Evolutionary conservation across 2,888 invertebrate genomes (phyloP), one percentile per base, ranked within the genome.

Genomic region (Malachius bipustulatus): DNA sequence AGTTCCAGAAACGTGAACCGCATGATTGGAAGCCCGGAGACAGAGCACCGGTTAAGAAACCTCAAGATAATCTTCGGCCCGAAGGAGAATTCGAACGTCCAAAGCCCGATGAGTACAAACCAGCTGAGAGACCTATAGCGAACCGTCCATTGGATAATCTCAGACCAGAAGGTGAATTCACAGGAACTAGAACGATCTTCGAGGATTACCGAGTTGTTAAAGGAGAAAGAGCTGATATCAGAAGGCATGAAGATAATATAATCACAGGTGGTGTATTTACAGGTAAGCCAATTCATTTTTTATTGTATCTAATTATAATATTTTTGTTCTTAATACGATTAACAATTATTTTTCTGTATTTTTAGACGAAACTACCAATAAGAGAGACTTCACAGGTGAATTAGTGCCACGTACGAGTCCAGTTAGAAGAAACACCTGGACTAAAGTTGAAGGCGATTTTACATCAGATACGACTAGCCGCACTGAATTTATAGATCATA

Each of bases 371-470:
- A 82, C 82, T 38, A 82, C 82, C 33, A 69, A 72, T 34, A 74
- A 75, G 48, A 62, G 70, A 40, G 79, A 77, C 54, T 82, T 75
- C 57, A 78, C 77, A 43, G 73, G 75, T n/a, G 71, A 74, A 56
- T 66, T 71, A 44, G 67, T 70, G 3, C 76, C 77, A 53, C 67
- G 76, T 49, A 69, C 75, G 28, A 73, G 67, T 52, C 73, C 77
- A 38, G 72, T 79, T 31, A 66, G 82, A 46, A 70, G 82, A 35
- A 80, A 82, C 50, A 83, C 82, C 2, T 82, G 75, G 69, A 82
- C 82, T 0, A 82, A 82, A 58, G 64, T 80, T 29, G 81, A 80
- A 61, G 82, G 81, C 16, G 81, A 82, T 36, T 74, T 82, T 60
- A 69, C 60, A 28, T 73, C 75, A 27, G 77, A 78, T 47, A 81